These are phyloP conservation scores for Halocynthia roretzi DNA, from an alignment of 23 tunicate species.

Conservation along the genomic window DNA sequence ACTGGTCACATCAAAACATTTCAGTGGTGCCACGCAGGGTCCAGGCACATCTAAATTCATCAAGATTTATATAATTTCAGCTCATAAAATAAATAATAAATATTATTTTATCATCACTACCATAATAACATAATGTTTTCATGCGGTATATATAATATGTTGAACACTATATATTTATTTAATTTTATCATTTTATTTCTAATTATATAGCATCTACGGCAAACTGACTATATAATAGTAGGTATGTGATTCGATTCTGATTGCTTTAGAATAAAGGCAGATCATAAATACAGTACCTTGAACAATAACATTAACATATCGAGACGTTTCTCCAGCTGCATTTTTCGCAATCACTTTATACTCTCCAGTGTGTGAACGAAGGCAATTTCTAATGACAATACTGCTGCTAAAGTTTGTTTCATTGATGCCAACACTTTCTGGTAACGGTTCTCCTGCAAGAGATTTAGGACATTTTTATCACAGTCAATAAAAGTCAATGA, in stretches of 20 bases:
- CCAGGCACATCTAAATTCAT: slow-evolving; percentile 46
- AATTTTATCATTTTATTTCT: no score
- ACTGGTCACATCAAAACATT: slow-evolving; percentile 40
- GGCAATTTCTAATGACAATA: slow-evolving; percentile 56
- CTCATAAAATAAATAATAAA: no score
- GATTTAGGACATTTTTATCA: background rate
- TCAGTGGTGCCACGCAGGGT: slow-evolving; percentile 60
- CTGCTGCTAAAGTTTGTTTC: slow-evolving; percentile 19
- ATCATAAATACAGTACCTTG: slow-evolving; percentile 23
- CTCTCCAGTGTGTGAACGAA: slow-evolving; percentile 69
- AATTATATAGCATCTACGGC: no score
- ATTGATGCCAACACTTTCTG: slow-evolving; percentile 60
- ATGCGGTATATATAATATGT: no score
- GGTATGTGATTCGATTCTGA: no score
- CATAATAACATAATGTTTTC: no score
- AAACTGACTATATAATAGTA: no score
- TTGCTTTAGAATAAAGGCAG: no score
- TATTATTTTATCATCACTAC: no score
- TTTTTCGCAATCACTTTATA: slow-evolving; percentile 55
- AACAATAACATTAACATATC: slow-evolving; percentile 45
- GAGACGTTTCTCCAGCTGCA: slow-evolving; percentile 59
- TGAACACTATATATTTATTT: no score
- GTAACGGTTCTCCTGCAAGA: slow-evolving; percentile 30
- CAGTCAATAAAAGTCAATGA: background rate
- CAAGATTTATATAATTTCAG: background rate